Evolutionary conservation across 2,113 vertebrate genomes (phyloP).

Genomic region (Xenus cinereus): DNA sequence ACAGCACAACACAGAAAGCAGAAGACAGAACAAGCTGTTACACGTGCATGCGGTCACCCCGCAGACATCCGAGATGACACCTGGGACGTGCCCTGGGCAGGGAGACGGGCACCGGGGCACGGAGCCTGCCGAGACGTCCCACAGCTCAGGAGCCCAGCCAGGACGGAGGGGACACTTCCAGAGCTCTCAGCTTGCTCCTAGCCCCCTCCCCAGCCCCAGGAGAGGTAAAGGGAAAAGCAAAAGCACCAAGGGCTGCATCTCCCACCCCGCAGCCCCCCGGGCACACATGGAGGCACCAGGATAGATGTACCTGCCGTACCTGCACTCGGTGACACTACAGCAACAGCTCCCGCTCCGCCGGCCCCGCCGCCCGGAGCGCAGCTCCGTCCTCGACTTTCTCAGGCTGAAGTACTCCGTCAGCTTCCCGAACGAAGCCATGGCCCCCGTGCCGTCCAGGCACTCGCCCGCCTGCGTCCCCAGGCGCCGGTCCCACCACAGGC

Average conservation of each 20-base stretch:
- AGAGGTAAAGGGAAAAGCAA: not conserved
- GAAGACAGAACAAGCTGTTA: not conserved
- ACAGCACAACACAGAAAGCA: not conserved
- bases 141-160: not conserved
- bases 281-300: not conserved
- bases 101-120: accelerated
- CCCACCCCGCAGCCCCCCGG: not conserved
- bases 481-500: not conserved
- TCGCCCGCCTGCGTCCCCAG: not conserved
- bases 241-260: not conserved
- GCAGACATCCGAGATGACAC: not conserved
- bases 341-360: constrained; percentile 86
- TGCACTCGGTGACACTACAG: constrained; percentile 87
- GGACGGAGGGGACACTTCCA: accelerated
- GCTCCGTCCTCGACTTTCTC: constrained; percentile 87
- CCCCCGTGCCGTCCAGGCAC: not conserved
- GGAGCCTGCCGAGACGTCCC: not conserved
- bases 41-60: not conserved
- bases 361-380: constrained; percentile 75
- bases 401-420: constrained; percentile 91
- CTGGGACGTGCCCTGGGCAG: not conserved
- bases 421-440: constrained; percentile 91
- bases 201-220: not conserved
- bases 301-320: constrained; percentile 66
- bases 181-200: not conserved